Evolutionary conservation across 1,140 invertebrate genomes (phyloP), one percentile per base, ranked within the genome.

Genomic region (Macrotrachela quadricornifera): DNA sequence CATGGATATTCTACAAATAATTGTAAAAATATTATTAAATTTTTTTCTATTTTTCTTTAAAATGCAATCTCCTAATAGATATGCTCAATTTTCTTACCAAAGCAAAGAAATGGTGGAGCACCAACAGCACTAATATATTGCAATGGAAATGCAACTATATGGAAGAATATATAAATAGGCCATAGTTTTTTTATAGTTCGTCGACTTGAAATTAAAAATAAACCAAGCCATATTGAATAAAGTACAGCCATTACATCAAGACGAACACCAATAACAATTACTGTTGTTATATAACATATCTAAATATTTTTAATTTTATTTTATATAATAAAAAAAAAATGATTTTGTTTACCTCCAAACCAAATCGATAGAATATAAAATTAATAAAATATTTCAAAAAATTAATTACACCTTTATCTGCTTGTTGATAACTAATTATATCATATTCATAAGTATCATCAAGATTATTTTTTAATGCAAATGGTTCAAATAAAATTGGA

Each of bases 311-410:
- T 57, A 58, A 50, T 56, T 8, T 4, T 30, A 59, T 2, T n/a
- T 15, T 6, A n/a, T 18, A 40, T 43, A 39, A 10, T 49, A 8
- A 13, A 40, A 15, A 56, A 53, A 4, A 41, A 14, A 1, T 38
- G 3, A n/a, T 16, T n/a, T 53, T 49, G 60, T 64, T 64, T 67
- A 82, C 80, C 75, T 95, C 88, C 3, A 94, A 66, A 16, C 88
- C 88, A 74, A 92, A 92, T 67, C 88, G 88, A 66, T 87, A 91
- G 68, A 88, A 95, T 16, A 80, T 78, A 68, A 82, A 91, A 67
- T 95, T 94, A 11, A 82, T 70, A 13, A 91, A 70, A 70, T 84
- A 97, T 66, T 94, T 87, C 14, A 82, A 61, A 63, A 83, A 85
- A 18, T 79, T 71, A 12, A 75, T 63, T 1, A 96, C 60, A 61